These are phyloP conservation scores for Tautogolabrus adspersus DNA, from an alignment of 2,113 vertebrate species.

Conservation along the genomic window DNA sequence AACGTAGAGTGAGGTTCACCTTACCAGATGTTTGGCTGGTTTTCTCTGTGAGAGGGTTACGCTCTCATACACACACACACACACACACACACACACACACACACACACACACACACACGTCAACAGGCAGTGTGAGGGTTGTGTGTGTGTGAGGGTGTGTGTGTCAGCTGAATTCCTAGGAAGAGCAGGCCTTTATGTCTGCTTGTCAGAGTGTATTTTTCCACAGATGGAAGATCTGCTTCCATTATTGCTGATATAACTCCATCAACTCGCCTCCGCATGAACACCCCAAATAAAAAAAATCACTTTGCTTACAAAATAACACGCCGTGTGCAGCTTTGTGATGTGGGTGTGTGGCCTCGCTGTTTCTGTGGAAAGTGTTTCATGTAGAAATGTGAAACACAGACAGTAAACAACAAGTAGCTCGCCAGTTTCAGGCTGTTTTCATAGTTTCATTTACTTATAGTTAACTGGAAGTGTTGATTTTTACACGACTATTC, in stretches of 20 bases:
- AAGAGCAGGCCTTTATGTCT: slow-evolving; percentile 4
- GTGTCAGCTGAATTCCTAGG: slow-evolving; percentile 10
- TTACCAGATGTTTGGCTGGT: slow-evolving; percentile 18
- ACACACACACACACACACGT: slow-evolving; percentile 2
- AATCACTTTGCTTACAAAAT: slow-evolving; percentile 1
- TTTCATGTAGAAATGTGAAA: slow-evolving; percentile 24
- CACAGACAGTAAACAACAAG: slow-evolving; percentile 20
- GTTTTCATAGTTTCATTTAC: background rate
- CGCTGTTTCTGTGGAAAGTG: slow-evolving; percentile 1
- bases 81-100: slow-evolving; percentile 9
- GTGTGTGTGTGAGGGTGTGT: background rate
- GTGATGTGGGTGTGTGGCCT: background rate
- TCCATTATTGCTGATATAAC: background rate
- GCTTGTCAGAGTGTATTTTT: slow-evolving; percentile 14
- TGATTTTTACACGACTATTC: background rate
- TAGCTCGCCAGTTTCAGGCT: background rate
- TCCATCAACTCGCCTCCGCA: background rate
- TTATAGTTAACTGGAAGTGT: background rate
- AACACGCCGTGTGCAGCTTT: background rate
- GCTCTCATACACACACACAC: background rate
- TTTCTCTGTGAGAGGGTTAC: slow-evolving; percentile 9
- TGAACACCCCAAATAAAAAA: background rate
- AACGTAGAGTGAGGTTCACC: background rate
- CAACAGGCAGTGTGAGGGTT: background rate
- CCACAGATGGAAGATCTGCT: slow-evolving; percentile 11